Conservation (phyloP, 2,797 vertebrate species). For the Knipowitschia caucasica region DNA sequence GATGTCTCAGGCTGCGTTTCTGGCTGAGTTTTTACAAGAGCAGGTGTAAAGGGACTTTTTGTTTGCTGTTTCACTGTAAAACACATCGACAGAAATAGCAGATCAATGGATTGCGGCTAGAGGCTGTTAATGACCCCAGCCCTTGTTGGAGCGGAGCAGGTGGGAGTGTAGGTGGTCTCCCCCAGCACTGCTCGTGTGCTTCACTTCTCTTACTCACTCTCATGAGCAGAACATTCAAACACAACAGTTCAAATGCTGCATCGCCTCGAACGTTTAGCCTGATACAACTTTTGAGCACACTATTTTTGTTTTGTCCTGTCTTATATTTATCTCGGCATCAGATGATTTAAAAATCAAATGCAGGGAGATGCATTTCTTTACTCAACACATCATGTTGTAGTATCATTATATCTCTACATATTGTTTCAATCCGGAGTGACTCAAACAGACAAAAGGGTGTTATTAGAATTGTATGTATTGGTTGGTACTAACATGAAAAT, state of each 20-base stretch:
- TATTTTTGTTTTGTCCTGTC: neutral
- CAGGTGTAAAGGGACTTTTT: slow-evolving; percentile 53
- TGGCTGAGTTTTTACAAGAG: slow-evolving; percentile 36
- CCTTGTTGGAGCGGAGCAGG: slow-evolving; percentile 67
- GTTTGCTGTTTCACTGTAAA: slow-evolving; percentile 51
- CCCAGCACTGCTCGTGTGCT: slow-evolving; percentile 53
- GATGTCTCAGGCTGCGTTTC: slow-evolving; percentile 30
- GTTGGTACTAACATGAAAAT: too few species aligned
- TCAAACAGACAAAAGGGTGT: too few species aligned
- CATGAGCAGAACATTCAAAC: slow-evolving; percentile 4
- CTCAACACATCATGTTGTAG: neutral
- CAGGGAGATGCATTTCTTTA: too few species aligned
- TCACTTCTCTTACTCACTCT: slow-evolving; percentile 22
- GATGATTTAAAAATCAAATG: neutral
- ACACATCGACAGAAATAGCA: slow-evolving; percentile 70
- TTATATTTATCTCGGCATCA: neutral
- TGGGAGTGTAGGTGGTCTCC: slow-evolving; percentile 75
- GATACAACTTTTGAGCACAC: neutral
- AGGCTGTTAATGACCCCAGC: slow-evolving; percentile 67
- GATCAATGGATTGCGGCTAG: slow-evolving; percentile 61
- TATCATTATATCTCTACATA: too few species aligned
- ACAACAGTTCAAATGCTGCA: slow-evolving; percentile 7
- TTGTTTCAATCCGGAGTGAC: too few species aligned
- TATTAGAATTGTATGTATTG: too few species aligned
- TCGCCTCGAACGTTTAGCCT: slow-evolving; percentile 10